Conservation (phyloP, 2,113 vertebrate species). For the Gasterosteus aculeatus region DNA sequence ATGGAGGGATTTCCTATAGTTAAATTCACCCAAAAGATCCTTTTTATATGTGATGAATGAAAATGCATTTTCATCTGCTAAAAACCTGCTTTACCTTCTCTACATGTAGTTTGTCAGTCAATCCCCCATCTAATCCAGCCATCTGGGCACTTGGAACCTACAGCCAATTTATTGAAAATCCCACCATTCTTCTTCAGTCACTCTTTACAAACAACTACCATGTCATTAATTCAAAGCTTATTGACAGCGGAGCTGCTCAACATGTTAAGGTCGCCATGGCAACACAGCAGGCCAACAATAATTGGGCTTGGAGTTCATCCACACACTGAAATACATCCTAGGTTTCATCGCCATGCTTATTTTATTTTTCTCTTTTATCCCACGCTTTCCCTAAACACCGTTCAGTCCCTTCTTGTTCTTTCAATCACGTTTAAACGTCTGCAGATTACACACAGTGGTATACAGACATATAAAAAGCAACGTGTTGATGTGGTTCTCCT, state of each 20-base stretch:
- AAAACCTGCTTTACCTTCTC: background rate
- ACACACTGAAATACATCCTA: background rate
- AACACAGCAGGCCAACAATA: constrained; percentile 27
- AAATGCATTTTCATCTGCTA: background rate
- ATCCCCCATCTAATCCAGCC: constrained; percentile 35
- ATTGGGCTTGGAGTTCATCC: constrained; percentile 16
- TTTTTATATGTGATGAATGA: accelerated
- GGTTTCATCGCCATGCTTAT: background rate
- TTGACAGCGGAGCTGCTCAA: constrained; percentile 5
- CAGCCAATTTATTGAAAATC: constrained; percentile 37
- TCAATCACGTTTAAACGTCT: constrained; percentile 9
- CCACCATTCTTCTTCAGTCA: constrained; percentile 23
- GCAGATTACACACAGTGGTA: background rate
- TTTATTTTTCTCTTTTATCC: constrained; percentile 2
- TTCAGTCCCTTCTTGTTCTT: background rate
- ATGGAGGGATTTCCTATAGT: background rate
- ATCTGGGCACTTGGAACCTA: constrained; percentile 23
- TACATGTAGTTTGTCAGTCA: background rate
- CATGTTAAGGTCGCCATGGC: constrained; percentile 30
- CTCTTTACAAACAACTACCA: constrained; percentile 43
- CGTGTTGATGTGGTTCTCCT: constrained; percentile 8
- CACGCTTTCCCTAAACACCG: background rate
- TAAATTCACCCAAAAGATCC: background rate
- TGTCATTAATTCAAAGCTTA: constrained; percentile 40
- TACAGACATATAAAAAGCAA: constrained; percentile 6